phyloP scores from a whole-genome alignment of 2,113 vertebrate species.

The Hassar affinis region DNA sequence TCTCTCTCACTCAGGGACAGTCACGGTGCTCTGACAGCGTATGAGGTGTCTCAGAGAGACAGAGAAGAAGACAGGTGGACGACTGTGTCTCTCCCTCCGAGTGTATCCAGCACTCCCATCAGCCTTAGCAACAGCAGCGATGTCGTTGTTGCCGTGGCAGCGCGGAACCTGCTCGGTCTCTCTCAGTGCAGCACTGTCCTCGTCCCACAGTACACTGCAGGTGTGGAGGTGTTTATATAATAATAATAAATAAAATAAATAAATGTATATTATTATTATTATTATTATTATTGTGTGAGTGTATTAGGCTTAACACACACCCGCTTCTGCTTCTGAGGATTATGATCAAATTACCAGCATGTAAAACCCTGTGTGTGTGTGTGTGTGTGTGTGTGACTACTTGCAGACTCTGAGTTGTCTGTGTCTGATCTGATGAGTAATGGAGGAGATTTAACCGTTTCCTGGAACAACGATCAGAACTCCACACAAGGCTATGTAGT shows the following conservation, averaged over 20 bases:
- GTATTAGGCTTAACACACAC: neutral
- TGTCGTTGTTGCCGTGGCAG: constrained; percentile 57
- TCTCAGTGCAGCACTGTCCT: constrained; percentile 59
- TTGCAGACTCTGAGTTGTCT: constrained; percentile 54
- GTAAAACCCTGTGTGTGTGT: neutral
- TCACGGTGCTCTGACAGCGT: constrained; percentile 63
- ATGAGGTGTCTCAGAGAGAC: constrained; percentile 64
- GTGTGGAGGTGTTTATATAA: constrained; percentile 57
- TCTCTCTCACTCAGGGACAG: constrained; percentile 61
- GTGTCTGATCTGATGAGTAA: constrained; percentile 42
- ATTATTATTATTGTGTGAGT: too few relatives aligned
- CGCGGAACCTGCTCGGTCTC: constrained; percentile 56
- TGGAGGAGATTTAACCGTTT: constrained; percentile 57
- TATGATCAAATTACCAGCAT: neutral
- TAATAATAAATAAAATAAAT: too few relatives aligned
- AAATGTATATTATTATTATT: too few relatives aligned
- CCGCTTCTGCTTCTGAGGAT: neutral
- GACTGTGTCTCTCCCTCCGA: constrained; percentile 22
- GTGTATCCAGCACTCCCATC: constrained; percentile 42
- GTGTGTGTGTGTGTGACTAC: constrained; percentile 10
- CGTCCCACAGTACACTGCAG: constrained; percentile 55
- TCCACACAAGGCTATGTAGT: constrained; percentile 65
- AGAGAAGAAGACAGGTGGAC: constrained; percentile 43
- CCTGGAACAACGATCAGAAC: constrained; percentile 60
- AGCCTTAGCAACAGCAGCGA: constrained; percentile 55